phyloP scores from a whole-genome alignment of 2,113 vertebrate species.

The Alouatta palliata region DNA sequence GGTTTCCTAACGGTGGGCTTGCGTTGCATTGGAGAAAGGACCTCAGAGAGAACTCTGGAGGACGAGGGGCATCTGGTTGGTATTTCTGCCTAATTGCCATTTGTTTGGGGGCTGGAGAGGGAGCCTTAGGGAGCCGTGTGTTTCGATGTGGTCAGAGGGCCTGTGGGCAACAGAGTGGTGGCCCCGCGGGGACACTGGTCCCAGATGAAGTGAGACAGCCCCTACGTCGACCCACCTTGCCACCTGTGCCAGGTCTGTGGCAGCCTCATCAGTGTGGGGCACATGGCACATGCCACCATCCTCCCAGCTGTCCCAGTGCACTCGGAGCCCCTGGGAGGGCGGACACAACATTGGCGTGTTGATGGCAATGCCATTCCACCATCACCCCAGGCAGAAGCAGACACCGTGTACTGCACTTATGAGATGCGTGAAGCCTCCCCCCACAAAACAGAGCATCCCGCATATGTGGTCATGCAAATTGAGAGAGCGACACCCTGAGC shows the following conservation, averaged over 20 bases:
- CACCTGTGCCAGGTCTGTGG: neutral
- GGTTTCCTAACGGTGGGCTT: neutral
- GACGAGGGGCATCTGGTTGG: neutral
- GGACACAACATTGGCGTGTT: rapidly evolving
- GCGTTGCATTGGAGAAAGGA: neutral
- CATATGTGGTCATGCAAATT: neutral
- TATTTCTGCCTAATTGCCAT: neutral
- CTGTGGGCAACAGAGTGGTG: neutral
- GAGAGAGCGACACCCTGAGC: neutral
- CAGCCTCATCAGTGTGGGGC: neutral
- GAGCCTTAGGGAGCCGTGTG: neutral
- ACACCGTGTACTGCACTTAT: neutral
- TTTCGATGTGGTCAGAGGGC: neutral
- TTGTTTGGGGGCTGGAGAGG: neutral
- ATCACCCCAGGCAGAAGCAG: neutral
- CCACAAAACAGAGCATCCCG: neutral
- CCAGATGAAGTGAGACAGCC: neutral
- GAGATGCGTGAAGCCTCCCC: neutral
- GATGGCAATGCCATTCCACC: neutral
- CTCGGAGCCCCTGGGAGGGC: neutral
- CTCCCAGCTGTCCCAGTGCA: neutral
- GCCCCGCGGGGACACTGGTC: neutral
- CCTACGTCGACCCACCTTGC: neutral
- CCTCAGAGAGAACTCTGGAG: neutral
- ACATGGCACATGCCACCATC: neutral